phyloP scores from a whole-genome alignment of 2,113 vertebrate species.

The Campylorhamphus procurvoides region DNA sequence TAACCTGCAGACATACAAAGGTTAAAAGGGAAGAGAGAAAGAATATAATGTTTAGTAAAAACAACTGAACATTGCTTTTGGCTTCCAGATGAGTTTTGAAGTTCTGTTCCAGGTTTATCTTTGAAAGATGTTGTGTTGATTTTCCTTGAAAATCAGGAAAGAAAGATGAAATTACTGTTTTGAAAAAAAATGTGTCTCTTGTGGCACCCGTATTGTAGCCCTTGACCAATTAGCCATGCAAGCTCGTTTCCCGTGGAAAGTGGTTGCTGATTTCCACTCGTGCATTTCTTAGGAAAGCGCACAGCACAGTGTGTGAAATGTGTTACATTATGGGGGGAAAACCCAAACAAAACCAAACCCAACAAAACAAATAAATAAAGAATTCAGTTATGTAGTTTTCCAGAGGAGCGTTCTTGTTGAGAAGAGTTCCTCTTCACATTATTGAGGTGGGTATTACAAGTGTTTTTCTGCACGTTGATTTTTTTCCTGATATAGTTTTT shows the following conservation, averaged over 20 bases:
- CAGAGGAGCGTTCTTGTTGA: neutral
- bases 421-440: neutral
- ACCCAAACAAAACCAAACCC: neutral
- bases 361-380: neutral
- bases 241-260: neutral
- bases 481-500: neutral
- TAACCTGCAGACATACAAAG: neutral
- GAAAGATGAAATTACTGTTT: neutral
- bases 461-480: neutral
- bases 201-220: neutral
- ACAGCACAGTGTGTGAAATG: neutral
- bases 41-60: neutral
- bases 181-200: neutral
- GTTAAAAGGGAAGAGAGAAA: neutral
- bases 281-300: neutral
- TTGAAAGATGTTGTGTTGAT: neutral
- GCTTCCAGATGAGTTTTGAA: neutral
- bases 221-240: neutral
- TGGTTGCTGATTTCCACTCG: neutral
- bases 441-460: neutral
- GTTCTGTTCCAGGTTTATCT: neutral
- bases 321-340: neutral
- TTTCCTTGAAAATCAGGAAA: neutral
- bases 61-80: neutral
- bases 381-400: neutral